Base-by-base conservation (phyloP, 1,140 invertebrate species). In the Planococcus citri region DNA sequence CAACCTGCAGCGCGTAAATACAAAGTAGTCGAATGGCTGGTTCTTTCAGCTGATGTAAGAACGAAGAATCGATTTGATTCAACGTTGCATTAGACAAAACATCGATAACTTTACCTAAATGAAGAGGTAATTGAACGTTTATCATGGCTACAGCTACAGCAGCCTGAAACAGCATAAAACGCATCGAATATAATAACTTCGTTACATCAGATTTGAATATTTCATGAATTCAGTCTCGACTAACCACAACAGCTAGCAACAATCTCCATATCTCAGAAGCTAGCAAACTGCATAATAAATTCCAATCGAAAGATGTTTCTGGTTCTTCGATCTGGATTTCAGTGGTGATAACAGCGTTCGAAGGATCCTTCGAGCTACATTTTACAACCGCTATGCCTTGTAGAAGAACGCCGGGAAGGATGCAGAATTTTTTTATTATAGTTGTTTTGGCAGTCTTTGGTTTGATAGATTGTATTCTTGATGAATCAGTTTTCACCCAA, bases 101-200 rank as follows among this genome's bases (percentile, higher is more conserved):
- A 78, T 93, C 91, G 22, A 94, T 86, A 20, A 93, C 75, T 72
- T 85, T 82, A 41, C 91, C 90, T 22, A 94, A 80, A 69, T 87
- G 75, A 72, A 87, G 80, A 1, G 92, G 91, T 73, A 94, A 88
- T 77, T 89, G 82, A 72, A 93, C 90, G 76, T 94, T 94, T 70
- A 92, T 80, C 61, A 88, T 73, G 1, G 92, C 91, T 68, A 91
- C 89, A 72, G 85, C 78, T 27, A 93, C 76, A 14, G 92, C 89
- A 74, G 88, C 87, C 91, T 94, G 75, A 68, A 81, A 80, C 70
- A 73, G 41, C n/a, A n/a, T n/a, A n/a, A n/a, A n/a, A n/a, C n/a
- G 60, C 71, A 68, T 72, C 21, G 22, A 68, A 68, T 29, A 73
- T 71, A 4, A 21, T 71, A 6, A 24, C 14, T 33, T 60, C 37